These are phyloP conservation scores for Abrostola triplasia DNA, from an alignment of 2,888 invertebrate species.

Conservation along the genomic window DNA sequence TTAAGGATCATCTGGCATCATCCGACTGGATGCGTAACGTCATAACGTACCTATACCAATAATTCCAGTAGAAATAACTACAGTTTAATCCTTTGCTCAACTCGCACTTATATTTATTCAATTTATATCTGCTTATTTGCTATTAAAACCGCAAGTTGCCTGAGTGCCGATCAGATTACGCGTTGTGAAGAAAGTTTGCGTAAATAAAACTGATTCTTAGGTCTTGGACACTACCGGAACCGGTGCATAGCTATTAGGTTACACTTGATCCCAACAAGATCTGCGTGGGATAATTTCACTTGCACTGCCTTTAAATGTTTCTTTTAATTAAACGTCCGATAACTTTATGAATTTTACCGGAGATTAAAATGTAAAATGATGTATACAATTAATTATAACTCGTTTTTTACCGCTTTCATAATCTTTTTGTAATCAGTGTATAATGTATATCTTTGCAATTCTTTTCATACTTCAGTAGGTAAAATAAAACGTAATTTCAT, in stretches of 20 bases:
- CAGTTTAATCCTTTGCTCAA: constrained; percentile 16
- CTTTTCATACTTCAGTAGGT: too few relatives aligned
- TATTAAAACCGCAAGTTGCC: constrained; percentile 37
- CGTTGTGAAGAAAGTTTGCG: constrained; percentile 65
- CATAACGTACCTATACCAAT: constrained; percentile 9
- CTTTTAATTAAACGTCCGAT: neutral
- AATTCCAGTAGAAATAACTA: constrained; percentile 12
- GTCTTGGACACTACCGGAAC: constrained; percentile 58
- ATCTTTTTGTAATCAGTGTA: too few relatives aligned
- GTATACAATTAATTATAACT: neutral
- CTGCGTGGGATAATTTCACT: constrained; percentile 63
- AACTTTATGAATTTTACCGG: neutral
- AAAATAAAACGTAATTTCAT: too few relatives aligned
- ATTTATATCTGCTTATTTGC: constrained; percentile 25
- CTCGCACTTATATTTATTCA: constrained; percentile 24
- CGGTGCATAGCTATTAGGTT: constrained; percentile 55
- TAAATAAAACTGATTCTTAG: constrained; percentile 56
- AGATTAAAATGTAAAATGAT: neutral
- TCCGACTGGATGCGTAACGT: constrained; percentile 21
- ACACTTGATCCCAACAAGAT: constrained; percentile 57
- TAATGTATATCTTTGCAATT: too few relatives aligned
- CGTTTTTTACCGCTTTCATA: too few relatives aligned
- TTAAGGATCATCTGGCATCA: constrained; percentile 50
- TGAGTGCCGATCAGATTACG: constrained; percentile 43
- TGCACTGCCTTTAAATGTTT: constrained; percentile 17